These are phyloP conservation scores for Heterodera schachtii DNA, from an alignment of 1,140 invertebrate species.

Conservation along the genomic window DNA sequence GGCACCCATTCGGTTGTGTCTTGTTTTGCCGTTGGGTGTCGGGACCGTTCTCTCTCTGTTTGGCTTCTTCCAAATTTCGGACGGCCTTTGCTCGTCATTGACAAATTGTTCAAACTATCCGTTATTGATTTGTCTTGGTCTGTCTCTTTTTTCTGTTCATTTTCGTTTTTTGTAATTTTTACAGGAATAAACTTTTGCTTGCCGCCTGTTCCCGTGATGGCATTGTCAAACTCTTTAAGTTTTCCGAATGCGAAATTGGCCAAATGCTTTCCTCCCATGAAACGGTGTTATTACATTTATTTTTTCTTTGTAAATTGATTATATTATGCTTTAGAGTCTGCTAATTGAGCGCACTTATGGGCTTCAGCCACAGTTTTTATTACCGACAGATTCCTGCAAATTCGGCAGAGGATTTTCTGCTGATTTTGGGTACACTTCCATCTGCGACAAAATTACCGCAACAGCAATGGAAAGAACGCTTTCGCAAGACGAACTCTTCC, in stretches of 20 bases:
- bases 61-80: conserved; percentile 37
- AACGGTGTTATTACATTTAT: conserved; percentile 12
- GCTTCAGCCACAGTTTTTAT: neutral
- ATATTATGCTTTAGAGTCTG: neutral
- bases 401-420: neutral
- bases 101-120: conserved; percentile 35
- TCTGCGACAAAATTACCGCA: conserved; percentile 4
- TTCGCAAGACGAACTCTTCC: conserved; percentile 3
- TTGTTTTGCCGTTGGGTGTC: conserved; percentile 31
- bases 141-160: neutral
- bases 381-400: neutral
- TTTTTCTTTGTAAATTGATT: neutral
- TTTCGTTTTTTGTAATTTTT: neutral
- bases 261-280: conserved; percentile 29
- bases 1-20: conserved; percentile 20
- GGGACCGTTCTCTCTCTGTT: conserved; percentile 34
- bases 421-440: conserved; percentile 32
- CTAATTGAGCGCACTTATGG: conserved; percentile 14
- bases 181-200: conserved; percentile 27
- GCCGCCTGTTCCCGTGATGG: conserved; percentile 35
- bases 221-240: conserved; percentile 16
- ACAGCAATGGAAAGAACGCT: neutral
- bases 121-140: conserved; percentile 38
- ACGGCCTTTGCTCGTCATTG: conserved; percentile 30
- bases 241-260: conserved; percentile 31